Evolutionary conservation across 2,888 invertebrate species (phyloP).

Genomic region (Loripinus fragilis): DNA sequence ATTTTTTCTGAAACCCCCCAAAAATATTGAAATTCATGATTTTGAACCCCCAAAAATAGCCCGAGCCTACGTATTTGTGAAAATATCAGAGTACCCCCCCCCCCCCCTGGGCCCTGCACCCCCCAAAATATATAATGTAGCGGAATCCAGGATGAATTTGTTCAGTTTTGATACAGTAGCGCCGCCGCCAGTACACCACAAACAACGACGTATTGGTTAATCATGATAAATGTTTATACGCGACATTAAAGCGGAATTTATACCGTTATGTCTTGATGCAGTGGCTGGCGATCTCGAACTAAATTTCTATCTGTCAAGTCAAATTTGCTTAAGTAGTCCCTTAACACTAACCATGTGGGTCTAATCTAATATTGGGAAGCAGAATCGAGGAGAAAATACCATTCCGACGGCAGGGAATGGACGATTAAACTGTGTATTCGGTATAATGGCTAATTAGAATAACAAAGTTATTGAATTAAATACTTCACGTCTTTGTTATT

Average conservation of each 20-base stretch:
- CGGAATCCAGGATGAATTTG: too few relatives aligned
- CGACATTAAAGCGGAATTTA: slow-evolving; percentile 62
- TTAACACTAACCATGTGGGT: slow-evolving; percentile 69
- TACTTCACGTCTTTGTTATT: slow-evolving; percentile 49
- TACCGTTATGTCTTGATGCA: slow-evolving; percentile 44
- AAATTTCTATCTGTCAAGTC: slow-evolving; percentile 60
- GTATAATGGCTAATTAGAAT: slow-evolving; percentile 64
- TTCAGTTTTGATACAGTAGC: too few relatives aligned
- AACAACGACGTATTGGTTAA: slow-evolving; percentile 32
- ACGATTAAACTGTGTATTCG: slow-evolving; percentile 60
- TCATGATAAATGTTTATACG: slow-evolving; percentile 58
- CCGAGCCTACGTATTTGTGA: too few relatives aligned
- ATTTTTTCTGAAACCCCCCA: too few relatives aligned
- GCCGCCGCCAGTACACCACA: not conserved
- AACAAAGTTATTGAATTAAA: slow-evolving; percentile 62
- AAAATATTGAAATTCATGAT: too few relatives aligned
- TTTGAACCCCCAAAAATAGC: too few relatives aligned
- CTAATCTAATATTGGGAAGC: slow-evolving; percentile 71
- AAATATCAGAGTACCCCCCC: too few relatives aligned
- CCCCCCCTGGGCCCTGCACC: too few relatives aligned
- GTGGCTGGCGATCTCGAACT: slow-evolving; percentile 45
- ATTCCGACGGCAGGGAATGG: slow-evolving; percentile 57
- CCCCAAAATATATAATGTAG: too few relatives aligned
- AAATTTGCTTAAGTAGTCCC: slow-evolving; percentile 61
- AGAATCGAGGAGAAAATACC: slow-evolving; percentile 47